Percentiles rank a stretch among this genome's conserved stretches.
Conservation (phyloP, 2,113 vertebrate species). For the Chaetodon trifascialis region DNA sequence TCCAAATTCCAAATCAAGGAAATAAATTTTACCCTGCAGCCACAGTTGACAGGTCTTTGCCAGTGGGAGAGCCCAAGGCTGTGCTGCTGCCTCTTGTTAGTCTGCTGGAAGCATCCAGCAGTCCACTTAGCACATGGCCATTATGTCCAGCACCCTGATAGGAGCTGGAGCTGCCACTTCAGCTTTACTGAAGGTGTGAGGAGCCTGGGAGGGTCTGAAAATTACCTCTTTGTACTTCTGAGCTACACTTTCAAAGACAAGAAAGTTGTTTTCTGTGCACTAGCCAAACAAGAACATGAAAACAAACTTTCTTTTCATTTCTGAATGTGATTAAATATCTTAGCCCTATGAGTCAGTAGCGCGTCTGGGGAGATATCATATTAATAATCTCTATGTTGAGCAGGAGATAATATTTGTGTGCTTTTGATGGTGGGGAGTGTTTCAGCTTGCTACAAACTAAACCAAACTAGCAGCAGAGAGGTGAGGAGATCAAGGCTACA, state of each 20-base stretch:
- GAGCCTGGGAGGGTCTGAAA: constrained; percentile 22
- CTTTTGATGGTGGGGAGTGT: background rate
- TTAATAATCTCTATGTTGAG: background rate
- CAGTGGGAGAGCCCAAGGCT: constrained; percentile 21
- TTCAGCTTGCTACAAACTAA: constrained; percentile 3
- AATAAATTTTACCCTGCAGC: constrained; percentile 18
- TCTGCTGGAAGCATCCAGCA: constrained; percentile 23
- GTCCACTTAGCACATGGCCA: constrained; percentile 43
- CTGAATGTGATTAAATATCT: constrained; percentile 2
- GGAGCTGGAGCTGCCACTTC: constrained; percentile 43
- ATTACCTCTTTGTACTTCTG: background rate
- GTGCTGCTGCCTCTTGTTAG: constrained; percentile 41
- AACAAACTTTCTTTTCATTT: constrained; percentile 5
- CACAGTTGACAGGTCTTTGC: constrained; percentile 29
- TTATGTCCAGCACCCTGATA: constrained; percentile 50
- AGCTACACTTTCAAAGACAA: constrained; percentile 1
- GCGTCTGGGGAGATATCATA: background rate
- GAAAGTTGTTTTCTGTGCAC: constrained; percentile 10
- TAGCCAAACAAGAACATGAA: background rate
- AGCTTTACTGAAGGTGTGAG: constrained; percentile 40
- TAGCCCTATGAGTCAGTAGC: background rate
- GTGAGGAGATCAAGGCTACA: constrained; percentile 3
- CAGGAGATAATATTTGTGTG: background rate
- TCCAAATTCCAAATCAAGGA: constrained; percentile 21
- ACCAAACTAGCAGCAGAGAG: constrained; percentile 1